These are phyloP conservation scores for Stenoptilia bipunctidactyla DNA, from an alignment of 2,888 invertebrate species.

Conservation along the genomic window DNA sequence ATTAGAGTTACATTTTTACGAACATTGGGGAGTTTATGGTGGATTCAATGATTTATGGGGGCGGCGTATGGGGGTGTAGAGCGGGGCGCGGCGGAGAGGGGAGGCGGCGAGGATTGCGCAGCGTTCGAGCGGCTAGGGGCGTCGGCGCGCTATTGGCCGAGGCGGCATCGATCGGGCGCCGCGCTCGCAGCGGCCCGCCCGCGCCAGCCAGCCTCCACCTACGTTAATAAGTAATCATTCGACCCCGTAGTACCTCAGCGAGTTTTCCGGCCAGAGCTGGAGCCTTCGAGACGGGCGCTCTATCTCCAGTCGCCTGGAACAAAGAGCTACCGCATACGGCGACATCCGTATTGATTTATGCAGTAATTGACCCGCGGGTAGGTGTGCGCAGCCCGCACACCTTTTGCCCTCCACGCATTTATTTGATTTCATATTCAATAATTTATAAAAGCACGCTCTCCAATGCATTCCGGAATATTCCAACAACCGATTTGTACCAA, in stretches of 20 bases:
- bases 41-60: conserved; percentile 70
- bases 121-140: conserved; percentile 44
- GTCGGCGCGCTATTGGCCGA: conserved; percentile 66
- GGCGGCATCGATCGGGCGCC: conserved; percentile 65
- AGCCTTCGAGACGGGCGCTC: conserved; percentile 54
- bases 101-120: conserved; percentile 49
- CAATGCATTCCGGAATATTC: too few species aligned
- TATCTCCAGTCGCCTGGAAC: conserved; percentile 58
- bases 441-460: too few species aligned
- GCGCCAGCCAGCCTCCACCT: conserved; percentile 66
- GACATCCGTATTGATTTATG: conserved; percentile 63
- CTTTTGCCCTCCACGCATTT: conserved; percentile 37
- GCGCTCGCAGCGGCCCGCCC: conserved; percentile 48
- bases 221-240: conserved; percentile 72
- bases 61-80: conserved; percentile 55
- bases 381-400: conserved; percentile 48
- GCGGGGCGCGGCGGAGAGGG: conserved; percentile 56
- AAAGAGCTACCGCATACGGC: conserved; percentile 56
- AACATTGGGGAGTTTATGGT: conserved; percentile 67
- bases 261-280: conserved; percentile 62
- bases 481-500: too few species aligned
- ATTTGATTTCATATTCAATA: conserved; percentile 27
- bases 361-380: conserved; percentile 59
- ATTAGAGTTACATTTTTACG: conserved; percentile 69
- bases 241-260: conserved; percentile 65